Base-by-base conservation (phyloP, 2,113 vertebrate species). In the Dromaius novaehollandiae region DNA sequence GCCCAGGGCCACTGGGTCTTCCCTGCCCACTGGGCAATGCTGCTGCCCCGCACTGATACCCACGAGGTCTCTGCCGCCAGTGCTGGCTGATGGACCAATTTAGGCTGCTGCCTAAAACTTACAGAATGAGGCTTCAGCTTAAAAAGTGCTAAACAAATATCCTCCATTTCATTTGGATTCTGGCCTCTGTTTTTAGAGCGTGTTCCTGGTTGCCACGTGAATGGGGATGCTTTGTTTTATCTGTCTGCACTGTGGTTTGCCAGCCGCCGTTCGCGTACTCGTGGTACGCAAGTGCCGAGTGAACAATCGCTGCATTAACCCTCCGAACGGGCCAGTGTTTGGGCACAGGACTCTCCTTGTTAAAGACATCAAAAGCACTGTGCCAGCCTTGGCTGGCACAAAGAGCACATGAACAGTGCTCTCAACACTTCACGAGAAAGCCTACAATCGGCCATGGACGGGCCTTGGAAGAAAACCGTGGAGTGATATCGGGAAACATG, bases 311-410 rank as follows among this genome's bases (percentile, higher is more conserved):
- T 2, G 83, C 42, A 1, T 56, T 50, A 20, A 40, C 64, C 34
- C 69, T 3, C n/a, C 58, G 3, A 1, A 25, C 32, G 60, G 69
- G 30, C 48, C 30, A 11, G 80, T 13, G 0, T 17, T 50, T 0
- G 22, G 80, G 73, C 80, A 93, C 86, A 95, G 94, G 64, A 60
- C 86, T 83, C 86, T n/a, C 80, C 70, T 95, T 95, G 90, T 95
- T 44, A 2, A 34, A 36, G 86, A 2, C 0, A 4, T 44, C 9
- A 0, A 36, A 66, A 91, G 63, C 1, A 2, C 83, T 0, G 8
- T 91, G 92, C 87, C 78, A 89, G 89, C 82, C 82, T 85, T 88
- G 92, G 82, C 94, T 14, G 61, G 85, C 75, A 38, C 53, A 30
- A 86, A 69, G 58, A 82, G 56, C 89, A 74, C 34, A 48, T 1